Evolutionary conservation across 2,113 vertebrate genomes (phyloP), one percentile per base, ranked within the genome.

Genomic region (Redunca redunca): DNA sequence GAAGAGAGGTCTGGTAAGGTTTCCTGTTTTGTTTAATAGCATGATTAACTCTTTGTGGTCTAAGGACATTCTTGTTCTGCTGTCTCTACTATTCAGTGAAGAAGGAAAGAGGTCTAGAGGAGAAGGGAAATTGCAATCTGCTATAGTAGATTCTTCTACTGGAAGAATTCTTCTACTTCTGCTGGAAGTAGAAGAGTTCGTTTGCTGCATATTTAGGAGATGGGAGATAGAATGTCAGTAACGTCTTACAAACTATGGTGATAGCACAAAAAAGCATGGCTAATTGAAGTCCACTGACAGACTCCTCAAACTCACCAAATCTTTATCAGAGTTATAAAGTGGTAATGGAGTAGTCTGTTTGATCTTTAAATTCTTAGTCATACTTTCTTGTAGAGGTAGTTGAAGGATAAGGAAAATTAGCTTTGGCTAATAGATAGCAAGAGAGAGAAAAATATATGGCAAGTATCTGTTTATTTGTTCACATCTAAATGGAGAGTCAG

Each of bases 1-100:
- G 97, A 98, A 97, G 95, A 92, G 85, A 94, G 88, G 82, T 87
- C 93, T 94, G 71, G 88, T 91, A 55, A 92, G 91, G 52, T 84
- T 97, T 98, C 96, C 97, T 98, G 97, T 98, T 94, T 48, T 64
- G 94, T 57, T 92, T 58, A 85, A 77, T 7, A 92, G 78, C 80
- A 57, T 3, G 33, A 64, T 93, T 93, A 96, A 95, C 85, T 91
- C 86, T 91, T 93, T 14, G 12, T 80, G 96, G 77, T 55, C 83
- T 15, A 92, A 87, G 55, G 16, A 30, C 46, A 93, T 95, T 60
- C 82, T 97, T 82, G 55, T 80, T 95, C 94, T 89, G 55, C 43
- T 58, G 26, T 90, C n/a, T 95, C 26, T 62, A 25, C 43, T 88
- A 9, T 62, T 78, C 1, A 7, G 77, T 64, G 36, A 74, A 62